These are phyloP conservation scores for Carcina quercana DNA, from an alignment of 2,888 invertebrate species.

Conservation along the genomic window DNA sequence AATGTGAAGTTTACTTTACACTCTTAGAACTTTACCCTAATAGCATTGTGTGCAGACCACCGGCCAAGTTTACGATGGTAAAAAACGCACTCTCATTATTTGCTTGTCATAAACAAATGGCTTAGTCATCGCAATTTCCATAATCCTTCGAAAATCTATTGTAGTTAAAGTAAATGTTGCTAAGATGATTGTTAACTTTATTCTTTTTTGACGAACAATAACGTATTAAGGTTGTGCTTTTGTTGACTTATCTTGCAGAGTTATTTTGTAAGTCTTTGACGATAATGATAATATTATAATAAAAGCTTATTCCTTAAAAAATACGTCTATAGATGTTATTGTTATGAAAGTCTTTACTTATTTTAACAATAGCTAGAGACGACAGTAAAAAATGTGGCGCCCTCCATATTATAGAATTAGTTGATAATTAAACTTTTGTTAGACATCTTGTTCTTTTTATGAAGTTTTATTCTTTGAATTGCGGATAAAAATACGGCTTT, in stretches of 20 bases:
- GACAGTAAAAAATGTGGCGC: too few species aligned
- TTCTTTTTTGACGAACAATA: conserved; percentile 19
- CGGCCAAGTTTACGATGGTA: conserved; percentile 26
- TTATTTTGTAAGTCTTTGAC: too few species aligned
- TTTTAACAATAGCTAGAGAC: too few species aligned
- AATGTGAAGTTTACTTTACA: conserved; percentile 22
- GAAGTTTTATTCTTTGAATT: neutral
- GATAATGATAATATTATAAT: too few species aligned
- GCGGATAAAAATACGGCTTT: too few species aligned
- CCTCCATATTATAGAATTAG: too few species aligned
- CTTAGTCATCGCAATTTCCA: conserved; percentile 39
- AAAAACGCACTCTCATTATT: conserved; percentile 43
- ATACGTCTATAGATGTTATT: too few species aligned
- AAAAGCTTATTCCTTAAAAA: too few species aligned
- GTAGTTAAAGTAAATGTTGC: conserved; percentile 14
- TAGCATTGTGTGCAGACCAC: conserved; percentile 30
- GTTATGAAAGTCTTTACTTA: too few species aligned
- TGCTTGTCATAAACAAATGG: conserved; percentile 30
- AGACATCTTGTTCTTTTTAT: too few species aligned
- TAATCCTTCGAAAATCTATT: conserved; percentile 27
- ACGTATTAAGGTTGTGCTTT: conserved; percentile 3
- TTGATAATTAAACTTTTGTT: too few species aligned
- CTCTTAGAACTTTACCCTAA: conserved; percentile 14
- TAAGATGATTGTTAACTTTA: conserved; percentile 18
- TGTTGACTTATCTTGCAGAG: too few species aligned